Conservation (phyloP, 2,888 invertebrate species). For the Melikaiella ostensackeni region DNA sequence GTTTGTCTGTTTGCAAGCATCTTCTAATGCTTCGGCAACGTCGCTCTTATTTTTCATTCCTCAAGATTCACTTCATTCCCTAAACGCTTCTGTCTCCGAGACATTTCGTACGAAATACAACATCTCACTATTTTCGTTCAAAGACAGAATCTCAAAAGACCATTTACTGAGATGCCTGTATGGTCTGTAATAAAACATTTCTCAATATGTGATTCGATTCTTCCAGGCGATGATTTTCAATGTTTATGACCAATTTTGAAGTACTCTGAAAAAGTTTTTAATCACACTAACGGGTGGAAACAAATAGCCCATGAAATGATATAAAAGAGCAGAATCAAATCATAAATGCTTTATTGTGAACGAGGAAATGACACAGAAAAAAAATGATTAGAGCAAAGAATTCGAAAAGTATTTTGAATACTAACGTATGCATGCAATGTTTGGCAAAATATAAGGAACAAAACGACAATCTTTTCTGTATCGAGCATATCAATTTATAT, state of each 20-base stretch:
- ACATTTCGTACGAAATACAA: neutral
- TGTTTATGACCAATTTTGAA: neutral
- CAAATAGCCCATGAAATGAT: neutral
- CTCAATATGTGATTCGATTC: neutral
- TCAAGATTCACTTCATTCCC: constrained; percentile 52
- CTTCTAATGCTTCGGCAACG: constrained; percentile 66
- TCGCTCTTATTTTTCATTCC: constrained; percentile 62
- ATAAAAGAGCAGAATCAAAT: constrained; percentile 13
- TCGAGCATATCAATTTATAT: constrained; percentile 69
- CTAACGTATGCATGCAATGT: neutral
- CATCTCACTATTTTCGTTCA: constrained; percentile 1
- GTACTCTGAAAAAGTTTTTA: constrained; percentile 5
- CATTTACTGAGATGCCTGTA: too few species aligned
- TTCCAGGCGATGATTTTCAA: neutral
- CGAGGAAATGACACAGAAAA: neutral
- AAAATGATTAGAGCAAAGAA: neutral
- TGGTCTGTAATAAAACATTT: neutral
- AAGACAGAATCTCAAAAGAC: neutral
- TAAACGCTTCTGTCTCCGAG: constrained; percentile 21
- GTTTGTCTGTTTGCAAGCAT: constrained; percentile 64
- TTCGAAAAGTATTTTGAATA: neutral
- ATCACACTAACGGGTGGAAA: neutral
- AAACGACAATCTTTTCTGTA: neutral
- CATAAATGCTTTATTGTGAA: constrained; percentile 20
- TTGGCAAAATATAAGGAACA: neutral